Evolutionary conservation across 2,888 invertebrate genomes (phyloP), one percentile per base, ranked within the genome.

Genomic region (Eupsilia transversa): DNA sequence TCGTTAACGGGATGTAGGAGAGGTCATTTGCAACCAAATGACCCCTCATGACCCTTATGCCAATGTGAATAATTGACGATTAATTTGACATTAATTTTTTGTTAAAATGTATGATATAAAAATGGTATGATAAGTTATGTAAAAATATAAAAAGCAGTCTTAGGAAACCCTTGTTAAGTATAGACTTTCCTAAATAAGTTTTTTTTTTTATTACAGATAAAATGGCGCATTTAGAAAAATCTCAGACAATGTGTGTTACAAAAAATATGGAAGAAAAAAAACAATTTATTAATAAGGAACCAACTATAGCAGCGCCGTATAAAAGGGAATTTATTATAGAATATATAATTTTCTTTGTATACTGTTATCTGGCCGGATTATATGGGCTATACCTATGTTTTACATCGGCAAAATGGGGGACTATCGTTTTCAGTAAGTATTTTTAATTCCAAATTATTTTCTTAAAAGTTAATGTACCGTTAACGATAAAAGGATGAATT

Each of bases 341-440:
- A 4, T 90, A 89, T 54, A 66, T 92, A 1, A 0, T 89, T 0
- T 87, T 88, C 0, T 89, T 91, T n/a, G 23, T 74, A 1, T 92
- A 91, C 41, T 87, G 85, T 0, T 91, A 92, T 43, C 2, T 88
- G 0, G 87, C 91, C 0, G 90, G 87, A 0, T 0, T 87, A 0
- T 92, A 92, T 68, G 92, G 92, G 0, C 17, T 91, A 0, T 93
- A 92, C 60, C 63, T 91, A 1, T 82, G 80, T 0, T 80, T 89
- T 52, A 89, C 90, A 3, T 72, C 68, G 0, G 92, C 91, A 0
- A 88, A 82, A 66, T 92, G 91, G 91, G 46, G 74, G 0, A 92
- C 92, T 0, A 63, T 92, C 17, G 4, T 89, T 1, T 89, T 89
- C 12, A 83, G 93, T 93, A 87, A 89, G 91, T 56, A 20, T 30